Conservation (phyloP, 2,888 invertebrate species). For the Dione vanillae region DNA sequence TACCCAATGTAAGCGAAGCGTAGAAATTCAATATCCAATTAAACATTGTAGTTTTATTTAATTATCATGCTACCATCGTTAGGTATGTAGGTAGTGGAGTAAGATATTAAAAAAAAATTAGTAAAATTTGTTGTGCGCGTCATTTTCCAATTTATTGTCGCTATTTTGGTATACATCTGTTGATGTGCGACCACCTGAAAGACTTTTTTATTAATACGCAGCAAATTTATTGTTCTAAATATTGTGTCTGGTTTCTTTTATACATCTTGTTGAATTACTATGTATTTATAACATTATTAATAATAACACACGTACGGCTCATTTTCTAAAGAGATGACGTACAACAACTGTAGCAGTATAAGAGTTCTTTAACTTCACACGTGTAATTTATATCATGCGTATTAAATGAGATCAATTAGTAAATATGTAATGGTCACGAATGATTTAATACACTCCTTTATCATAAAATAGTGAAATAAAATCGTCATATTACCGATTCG, state of each 20-base stretch:
- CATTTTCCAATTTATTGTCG: slow-evolving; percentile 47
- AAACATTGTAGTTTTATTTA: slow-evolving; percentile 38
- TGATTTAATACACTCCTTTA: slow-evolving; percentile 35
- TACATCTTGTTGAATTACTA: slow-evolving; percentile 26
- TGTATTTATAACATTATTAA: slow-evolving; percentile 7
- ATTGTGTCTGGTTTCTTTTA: slow-evolving; percentile 38
- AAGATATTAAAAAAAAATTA: slow-evolving; percentile 47
- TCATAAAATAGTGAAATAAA: slow-evolving; percentile 47
- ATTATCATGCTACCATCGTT: slow-evolving; percentile 43
- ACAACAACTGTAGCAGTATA: background rate
- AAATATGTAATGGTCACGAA: background rate
- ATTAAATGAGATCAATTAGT: background rate
- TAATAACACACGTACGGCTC: background rate
- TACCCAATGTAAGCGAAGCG: slow-evolving; percentile 32
- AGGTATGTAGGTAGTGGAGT: slow-evolving; percentile 20
- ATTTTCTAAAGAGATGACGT: background rate
- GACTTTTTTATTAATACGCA: slow-evolving; percentile 41
- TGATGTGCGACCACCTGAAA: slow-evolving; percentile 46
- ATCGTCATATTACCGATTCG: slow-evolving; percentile 68
- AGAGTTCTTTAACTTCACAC: background rate
- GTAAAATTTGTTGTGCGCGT: slow-evolving; percentile 45
- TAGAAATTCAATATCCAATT: slow-evolving; percentile 40
- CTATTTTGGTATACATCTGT: slow-evolving; percentile 45
- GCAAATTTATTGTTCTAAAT: slow-evolving; percentile 42
- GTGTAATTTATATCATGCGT: no score